phyloP scores from a whole-genome alignment of 2,113 vertebrate genomes.

The Varanus salvator region DNA sequence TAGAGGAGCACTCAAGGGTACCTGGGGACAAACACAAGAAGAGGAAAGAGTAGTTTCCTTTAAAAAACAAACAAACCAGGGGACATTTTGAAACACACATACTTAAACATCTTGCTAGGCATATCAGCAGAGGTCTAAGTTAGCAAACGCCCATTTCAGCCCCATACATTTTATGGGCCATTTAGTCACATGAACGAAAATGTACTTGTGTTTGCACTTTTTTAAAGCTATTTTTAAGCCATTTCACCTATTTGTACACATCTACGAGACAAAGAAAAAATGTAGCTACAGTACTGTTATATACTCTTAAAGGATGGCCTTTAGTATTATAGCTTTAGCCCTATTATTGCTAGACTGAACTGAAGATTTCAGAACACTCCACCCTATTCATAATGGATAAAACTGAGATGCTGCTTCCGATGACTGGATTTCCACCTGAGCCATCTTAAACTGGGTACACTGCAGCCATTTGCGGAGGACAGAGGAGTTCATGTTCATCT shows the following conservation, averaged over 20 bases:
- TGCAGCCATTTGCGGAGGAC: constrained; percentile 97
- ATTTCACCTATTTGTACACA: constrained; percentile 58
- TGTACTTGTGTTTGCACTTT: constrained; percentile 18
- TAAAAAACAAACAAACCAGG: constrained; percentile 80
- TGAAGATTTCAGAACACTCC: constrained; percentile 59
- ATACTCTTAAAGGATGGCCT: constrained; percentile 70
- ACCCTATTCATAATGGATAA: constrained; percentile 91
- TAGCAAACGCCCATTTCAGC: constrained; percentile 20
- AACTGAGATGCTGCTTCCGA: constrained; percentile 98
- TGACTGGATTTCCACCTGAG: constrained; percentile 99
- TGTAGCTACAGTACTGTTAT: constrained; percentile 70
- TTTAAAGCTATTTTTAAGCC: constrained; percentile 34
- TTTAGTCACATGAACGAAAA: background rate
- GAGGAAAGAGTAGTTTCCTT: constrained; percentile 75
- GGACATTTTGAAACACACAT: constrained; percentile 76
- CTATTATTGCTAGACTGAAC: constrained; percentile 84
- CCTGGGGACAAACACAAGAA: constrained; percentile 68
- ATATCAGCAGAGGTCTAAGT: constrained; percentile 62
- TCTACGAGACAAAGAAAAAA: constrained; percentile 77
- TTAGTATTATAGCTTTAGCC: constrained; percentile 72
- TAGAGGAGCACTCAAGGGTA: constrained; percentile 73
- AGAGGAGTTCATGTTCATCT: constrained; percentile 80
- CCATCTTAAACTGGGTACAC: constrained; percentile 99
- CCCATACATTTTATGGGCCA: constrained; percentile 40
- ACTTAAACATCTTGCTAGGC: constrained; percentile 74